phyloP scores from a whole-genome alignment of 2,888 invertebrate species.

The Mamestra brassicae region DNA sequence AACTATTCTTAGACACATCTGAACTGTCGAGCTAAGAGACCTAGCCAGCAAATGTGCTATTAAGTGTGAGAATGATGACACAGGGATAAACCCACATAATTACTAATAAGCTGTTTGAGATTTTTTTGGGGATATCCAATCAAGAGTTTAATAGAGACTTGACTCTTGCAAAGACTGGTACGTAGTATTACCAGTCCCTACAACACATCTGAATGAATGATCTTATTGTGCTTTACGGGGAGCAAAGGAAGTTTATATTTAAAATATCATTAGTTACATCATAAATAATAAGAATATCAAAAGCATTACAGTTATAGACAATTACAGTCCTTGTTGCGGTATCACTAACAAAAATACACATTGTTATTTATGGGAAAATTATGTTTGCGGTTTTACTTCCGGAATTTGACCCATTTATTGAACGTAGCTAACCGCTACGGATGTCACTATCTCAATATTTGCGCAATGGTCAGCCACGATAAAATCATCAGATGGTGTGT shows the following conservation, averaged over 20 bases:
- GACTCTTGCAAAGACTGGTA: conserved; percentile 4
- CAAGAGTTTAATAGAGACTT: conserved; percentile 20
- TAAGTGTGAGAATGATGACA: conserved; percentile 54
- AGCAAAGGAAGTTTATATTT: conserved; percentile 34
- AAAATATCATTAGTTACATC: conserved; percentile 3
- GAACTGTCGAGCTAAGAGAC: conserved; percentile 32
- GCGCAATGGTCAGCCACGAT: conserved; percentile 75
- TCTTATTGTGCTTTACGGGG: conserved; percentile 3
- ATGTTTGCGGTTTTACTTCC: conserved; percentile 87
- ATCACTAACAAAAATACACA: conserved; percentile 53
- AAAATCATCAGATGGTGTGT: conserved; percentile 79
- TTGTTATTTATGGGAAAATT: conserved; percentile 74
- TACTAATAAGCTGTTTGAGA: conserved; percentile 34
- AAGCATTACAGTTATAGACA: conserved; percentile 16
- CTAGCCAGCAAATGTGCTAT: conserved; percentile 51
- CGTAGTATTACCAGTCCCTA: not conserved
- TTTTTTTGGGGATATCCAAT: conserved; percentile 25
- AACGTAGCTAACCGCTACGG: conserved; percentile 77
- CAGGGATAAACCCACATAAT: conserved; percentile 26
- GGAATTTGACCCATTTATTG: conserved; percentile 82
- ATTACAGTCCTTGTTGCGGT: conserved; percentile 32
- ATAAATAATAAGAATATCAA: conserved; percentile 6
- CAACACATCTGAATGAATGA: conserved; percentile 4
- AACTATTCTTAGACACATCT: conserved; percentile 37
- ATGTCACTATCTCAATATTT: conserved; percentile 82